A percentile compares a stretch with the other conserved stretches of the same genome.
phyloP scores from a whole-genome alignment of 2,797 vertebrate species.

The Botia kubotai region DNA sequence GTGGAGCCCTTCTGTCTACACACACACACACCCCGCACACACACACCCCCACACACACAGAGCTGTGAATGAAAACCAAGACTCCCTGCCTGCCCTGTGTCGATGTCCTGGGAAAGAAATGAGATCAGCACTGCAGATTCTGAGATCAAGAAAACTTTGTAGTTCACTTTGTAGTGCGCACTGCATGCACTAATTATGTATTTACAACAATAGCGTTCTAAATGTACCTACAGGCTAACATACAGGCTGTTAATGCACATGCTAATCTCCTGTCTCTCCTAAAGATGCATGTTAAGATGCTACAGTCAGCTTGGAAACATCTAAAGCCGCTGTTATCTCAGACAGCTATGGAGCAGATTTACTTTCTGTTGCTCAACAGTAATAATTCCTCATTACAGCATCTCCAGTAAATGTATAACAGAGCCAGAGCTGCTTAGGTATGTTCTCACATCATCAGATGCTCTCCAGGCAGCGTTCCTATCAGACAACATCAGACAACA shows the following conservation, averaged over 20 bases:
- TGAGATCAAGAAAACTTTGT: slow-evolving; percentile 42
- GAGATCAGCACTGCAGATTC: slow-evolving; percentile 51
- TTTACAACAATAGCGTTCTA: background rate
- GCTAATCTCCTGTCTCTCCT: too few species aligned
- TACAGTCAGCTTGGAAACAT: background rate
- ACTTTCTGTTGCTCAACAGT: slow-evolving; percentile 69
- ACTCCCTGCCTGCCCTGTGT: slow-evolving; percentile 27
- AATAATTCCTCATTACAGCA: slow-evolving; percentile 74
- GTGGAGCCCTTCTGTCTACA: slow-evolving; percentile 30
- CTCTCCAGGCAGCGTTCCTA: background rate
- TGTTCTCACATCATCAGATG: slow-evolving; percentile 12
- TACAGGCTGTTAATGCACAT: background rate
- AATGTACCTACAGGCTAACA: background rate
- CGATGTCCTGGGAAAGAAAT: slow-evolving; percentile 45
- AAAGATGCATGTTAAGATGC: background rate
- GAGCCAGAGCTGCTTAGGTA: slow-evolving; percentile 51
- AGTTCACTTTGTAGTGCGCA: too few species aligned
- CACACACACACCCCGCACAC: background rate
- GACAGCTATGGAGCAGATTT: slow-evolving; percentile 14
- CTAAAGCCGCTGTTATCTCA: slow-evolving; percentile 13
- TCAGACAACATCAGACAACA: background rate
- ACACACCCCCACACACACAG: slow-evolving; percentile 10
- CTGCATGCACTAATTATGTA: background rate
- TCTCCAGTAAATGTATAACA: slow-evolving; percentile 79
- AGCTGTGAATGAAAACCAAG: slow-evolving; percentile 37